Conservation (phyloP, 2,797 vertebrate genomes). For the Sebastes melanostomus region DNA sequence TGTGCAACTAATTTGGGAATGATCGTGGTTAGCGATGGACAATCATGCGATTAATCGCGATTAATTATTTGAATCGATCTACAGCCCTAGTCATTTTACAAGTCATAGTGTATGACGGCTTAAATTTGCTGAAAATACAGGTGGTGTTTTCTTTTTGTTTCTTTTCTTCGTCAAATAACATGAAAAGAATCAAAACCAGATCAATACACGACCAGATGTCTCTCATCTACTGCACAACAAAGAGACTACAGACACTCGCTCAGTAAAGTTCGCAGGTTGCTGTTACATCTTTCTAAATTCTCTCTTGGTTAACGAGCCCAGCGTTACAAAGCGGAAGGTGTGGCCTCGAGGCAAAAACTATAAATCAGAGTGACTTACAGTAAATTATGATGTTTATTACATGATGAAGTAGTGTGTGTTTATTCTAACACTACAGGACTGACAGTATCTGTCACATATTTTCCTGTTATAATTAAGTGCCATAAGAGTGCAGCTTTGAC, state of each 20-base stretch:
- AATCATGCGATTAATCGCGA: too few species aligned
- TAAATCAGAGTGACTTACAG: conserved; percentile 48
- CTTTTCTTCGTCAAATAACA: neutral
- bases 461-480: conserved; percentile 16
- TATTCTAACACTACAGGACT: conserved; percentile 26
- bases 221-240: neutral
- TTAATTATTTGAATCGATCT: neutral
- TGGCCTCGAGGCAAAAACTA: conserved; percentile 30
- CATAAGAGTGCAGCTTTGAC: conserved; percentile 18
- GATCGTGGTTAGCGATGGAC: too few species aligned
- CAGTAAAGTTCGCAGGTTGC: conserved; percentile 5
- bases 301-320: conserved; percentile 22
- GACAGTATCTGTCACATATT: conserved; percentile 39
- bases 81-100: neutral
- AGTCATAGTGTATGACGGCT: neutral
- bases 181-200: neutral
- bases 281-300: neutral
- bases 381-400: conserved; percentile 46
- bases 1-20: too few species aligned
- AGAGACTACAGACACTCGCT: neutral
- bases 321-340: conserved; percentile 16
- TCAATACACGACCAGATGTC: neutral
- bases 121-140: neutral
- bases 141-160: neutral
- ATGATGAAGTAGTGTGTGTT: conserved; percentile 37